These are phyloP conservation scores for Ceratoteleas bidentatus DNA, from an alignment of 1,140 invertebrate species.

Conservation along the genomic window DNA sequence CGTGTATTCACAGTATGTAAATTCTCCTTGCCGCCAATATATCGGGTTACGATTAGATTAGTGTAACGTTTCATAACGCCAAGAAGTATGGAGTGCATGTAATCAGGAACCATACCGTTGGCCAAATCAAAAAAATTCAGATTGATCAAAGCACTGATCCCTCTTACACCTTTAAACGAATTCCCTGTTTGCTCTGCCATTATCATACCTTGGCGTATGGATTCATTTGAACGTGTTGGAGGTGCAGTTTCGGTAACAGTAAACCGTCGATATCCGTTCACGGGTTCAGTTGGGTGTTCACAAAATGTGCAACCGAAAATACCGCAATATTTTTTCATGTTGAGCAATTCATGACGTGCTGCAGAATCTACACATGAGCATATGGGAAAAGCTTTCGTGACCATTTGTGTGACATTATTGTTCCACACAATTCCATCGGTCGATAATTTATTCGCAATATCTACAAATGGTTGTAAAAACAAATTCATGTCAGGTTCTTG, in stretches of 20 bases:
- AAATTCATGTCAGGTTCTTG: constrained; percentile 32
- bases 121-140: constrained; percentile 28
- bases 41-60: constrained; percentile 2
- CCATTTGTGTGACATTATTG: background rate
- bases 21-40: constrained; percentile 4
- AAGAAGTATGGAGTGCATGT: constrained; percentile 27
- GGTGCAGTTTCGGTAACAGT: constrained; percentile 4
- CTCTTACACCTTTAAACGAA: constrained; percentile 5
- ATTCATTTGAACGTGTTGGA: constrained; percentile 5
- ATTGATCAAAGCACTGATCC: constrained; percentile 12
- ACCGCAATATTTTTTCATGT: constrained; percentile 43
- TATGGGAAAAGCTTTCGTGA: constrained; percentile 19
- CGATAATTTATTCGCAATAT: constrained; percentile 19
- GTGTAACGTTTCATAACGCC: constrained; percentile 17
- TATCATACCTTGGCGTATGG: constrained; percentile 3
- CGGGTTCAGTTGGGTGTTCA: constrained; percentile 4
- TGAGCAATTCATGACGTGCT: constrained; percentile 26
- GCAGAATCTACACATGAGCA: constrained; percentile 27
- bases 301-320: constrained; percentile 41
- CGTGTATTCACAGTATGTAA: constrained; percentile 7
- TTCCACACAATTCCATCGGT: constrained; percentile 1
- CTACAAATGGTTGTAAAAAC: constrained; percentile 33
- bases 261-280: constrained; percentile 13
- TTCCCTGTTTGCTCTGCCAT: background rate
- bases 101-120: constrained; percentile 22